These are phyloP conservation scores for Drosophila repleta DNA, from an alignment of 1,140 invertebrate species.

Conservation along the genomic window DNA sequence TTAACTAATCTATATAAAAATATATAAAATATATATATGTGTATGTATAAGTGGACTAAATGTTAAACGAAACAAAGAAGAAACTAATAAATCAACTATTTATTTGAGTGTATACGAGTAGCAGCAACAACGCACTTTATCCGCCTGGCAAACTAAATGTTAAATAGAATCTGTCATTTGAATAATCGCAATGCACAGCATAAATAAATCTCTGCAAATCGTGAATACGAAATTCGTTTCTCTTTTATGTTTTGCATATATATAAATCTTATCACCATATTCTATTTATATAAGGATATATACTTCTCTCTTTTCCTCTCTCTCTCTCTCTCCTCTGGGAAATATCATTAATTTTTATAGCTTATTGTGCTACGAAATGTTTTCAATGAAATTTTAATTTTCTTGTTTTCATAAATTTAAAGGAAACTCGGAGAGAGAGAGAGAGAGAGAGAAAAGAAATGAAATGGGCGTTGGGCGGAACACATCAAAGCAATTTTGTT, in stretches of 20 bases:
- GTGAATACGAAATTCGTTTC: slow-evolving; percentile 3
- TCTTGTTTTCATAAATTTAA: slow-evolving; percentile 32
- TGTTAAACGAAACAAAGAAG: slow-evolving; percentile 6
- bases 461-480: slow-evolving; percentile 2
- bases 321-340: not conserved
- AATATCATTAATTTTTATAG: slow-evolving; percentile 12
- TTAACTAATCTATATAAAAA: slow-evolving; percentile 10
- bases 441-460: not conserved
- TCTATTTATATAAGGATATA: too few species aligned
- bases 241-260: not conserved
- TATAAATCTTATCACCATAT: not conserved
- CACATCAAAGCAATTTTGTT: slow-evolving; percentile 44
- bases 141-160: not conserved
- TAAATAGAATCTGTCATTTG: not conserved
- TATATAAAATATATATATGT: too few species aligned
- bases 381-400: slow-evolving; percentile 45
- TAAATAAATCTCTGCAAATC: not conserved
- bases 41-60: slow-evolving; percentile 9
- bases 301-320: not conserved
- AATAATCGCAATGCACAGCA: not conserved
- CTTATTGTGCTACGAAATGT: slow-evolving; percentile 6
- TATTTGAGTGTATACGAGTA: slow-evolving; percentile 62
- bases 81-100: slow-evolving; percentile 68
- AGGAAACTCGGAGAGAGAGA: too few species aligned
- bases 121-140: not conserved